Percentiles rank a stretch among this genome's conserved stretches.
Conservation (phyloP, 2,888 invertebrate genomes). For the Abscondita cerata region DNA sequence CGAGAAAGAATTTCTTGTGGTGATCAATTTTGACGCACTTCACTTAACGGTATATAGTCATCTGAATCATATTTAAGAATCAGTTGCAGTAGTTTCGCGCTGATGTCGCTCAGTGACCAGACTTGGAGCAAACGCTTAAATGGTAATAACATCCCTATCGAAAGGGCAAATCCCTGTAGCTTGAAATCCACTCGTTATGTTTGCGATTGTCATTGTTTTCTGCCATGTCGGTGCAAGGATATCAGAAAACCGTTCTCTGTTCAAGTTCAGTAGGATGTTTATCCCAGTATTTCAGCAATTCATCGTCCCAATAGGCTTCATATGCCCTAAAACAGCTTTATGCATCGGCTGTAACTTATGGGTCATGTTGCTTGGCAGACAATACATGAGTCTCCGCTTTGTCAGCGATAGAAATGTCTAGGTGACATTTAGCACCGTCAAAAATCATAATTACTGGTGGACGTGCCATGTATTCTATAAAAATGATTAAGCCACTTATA, state of each 20-base stretch:
- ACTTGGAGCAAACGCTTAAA: too few relatives aligned
- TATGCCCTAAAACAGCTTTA: constrained; percentile 46
- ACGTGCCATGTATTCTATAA: constrained; percentile 39
- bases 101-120: too few relatives aligned
- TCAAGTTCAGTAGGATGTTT: constrained; percentile 40
- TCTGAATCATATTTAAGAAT: too few relatives aligned
- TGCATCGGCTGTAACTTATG: constrained; percentile 52
- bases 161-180: too few relatives aligned
- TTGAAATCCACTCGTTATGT: constrained; percentile 41
- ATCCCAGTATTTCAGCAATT: constrained; percentile 46
- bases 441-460: constrained; percentile 43
- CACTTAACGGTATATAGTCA: too few relatives aligned
- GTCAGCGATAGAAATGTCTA: constrained; percentile 45
- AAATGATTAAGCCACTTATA: neutral
- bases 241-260: constrained; percentile 18
- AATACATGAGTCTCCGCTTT: constrained; percentile 47
- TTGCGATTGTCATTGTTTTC: constrained; percentile 17
- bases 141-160: too few relatives aligned
- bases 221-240: constrained; percentile 39
- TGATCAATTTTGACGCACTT: too few relatives aligned
- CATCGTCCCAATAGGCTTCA: constrained; percentile 50
- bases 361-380: constrained; percentile 52
- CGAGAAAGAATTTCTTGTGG: too few relatives aligned
- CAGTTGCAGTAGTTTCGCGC: too few relatives aligned
- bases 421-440: constrained; percentile 47